Percentiles rank a stretch among this genome's conserved stretches.
Evolutionary conservation across 2,113 vertebrate genomes (phyloP).

Genomic region (Cephalophus harveyi): DNA sequence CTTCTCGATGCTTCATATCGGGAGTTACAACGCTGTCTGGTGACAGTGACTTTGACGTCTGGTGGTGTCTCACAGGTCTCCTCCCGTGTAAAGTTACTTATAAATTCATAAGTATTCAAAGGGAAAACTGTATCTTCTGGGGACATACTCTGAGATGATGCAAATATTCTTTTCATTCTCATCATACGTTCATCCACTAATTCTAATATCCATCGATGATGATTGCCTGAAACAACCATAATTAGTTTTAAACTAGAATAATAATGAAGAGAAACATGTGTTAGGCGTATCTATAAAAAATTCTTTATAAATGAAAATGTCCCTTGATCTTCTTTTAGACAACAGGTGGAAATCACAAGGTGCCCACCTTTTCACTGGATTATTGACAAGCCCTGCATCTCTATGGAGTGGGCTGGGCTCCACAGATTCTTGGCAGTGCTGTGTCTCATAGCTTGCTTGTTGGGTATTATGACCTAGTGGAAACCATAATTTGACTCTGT

Average conservation of each 20-base stretch:
- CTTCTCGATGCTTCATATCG: neutral
- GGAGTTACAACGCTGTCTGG: neutral
- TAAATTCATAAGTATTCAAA: neutral
- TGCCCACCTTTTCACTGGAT: neutral
- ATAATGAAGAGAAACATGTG: neutral
- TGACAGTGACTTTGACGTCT: neutral
- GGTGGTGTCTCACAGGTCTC: neutral
- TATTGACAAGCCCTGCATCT: neutral
- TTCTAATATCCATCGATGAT: neutral
- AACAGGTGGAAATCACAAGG: neutral
- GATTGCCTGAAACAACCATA: neutral
- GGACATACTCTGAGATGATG: neutral
- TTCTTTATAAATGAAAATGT: neutral
- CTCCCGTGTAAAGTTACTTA: neutral
- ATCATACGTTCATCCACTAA: neutral
- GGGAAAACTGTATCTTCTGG: neutral
- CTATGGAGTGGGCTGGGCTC: neutral
- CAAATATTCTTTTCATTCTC: neutral
- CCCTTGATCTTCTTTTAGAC: neutral
- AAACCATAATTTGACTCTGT: neutral
- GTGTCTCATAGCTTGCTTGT: neutral
- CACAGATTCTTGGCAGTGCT: neutral
- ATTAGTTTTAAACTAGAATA: slow-evolving; percentile 28
- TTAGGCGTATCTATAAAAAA: neutral
- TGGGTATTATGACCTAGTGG: neutral